Evolutionary conservation across 2,797 vertebrate species (phyloP), one percentile per base, ranked within the genome.

Genomic region (Pogonophryne albipinna): DNA sequence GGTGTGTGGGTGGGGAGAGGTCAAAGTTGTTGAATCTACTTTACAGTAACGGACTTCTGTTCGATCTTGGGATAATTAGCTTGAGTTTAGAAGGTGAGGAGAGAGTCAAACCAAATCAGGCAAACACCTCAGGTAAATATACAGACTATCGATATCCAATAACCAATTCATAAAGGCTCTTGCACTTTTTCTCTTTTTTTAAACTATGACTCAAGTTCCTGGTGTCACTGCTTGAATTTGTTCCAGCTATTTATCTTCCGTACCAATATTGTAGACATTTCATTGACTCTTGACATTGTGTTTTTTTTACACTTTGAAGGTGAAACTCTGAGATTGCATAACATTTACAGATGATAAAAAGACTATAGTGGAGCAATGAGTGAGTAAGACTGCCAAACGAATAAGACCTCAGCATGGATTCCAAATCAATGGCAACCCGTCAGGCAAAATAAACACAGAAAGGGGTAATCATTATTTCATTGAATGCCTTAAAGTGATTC

Each of bases 31-130:
- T 71, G 55, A 46, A 50, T 71, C 15, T 80, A 46, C 76, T 82
- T 79, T 84, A 79, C 74, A 56, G 71, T 66, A 72, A 78, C 66
- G 70, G 49, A 83, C 76, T 59, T 73, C 15, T 52, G 27, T 87
- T 91, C 42, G 67, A 88, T 87, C 59, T 42, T 55, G 60, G 59
- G 66, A 82, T 90, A 92, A 92, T 92, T 82, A 87, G 74, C 74
- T 52, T 55, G 56, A 82, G 79, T 88, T 80, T 82, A 74, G 79
- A 89, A 83, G 84, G 85, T 85, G 80, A 91, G 44, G 55, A 86
- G 66, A 58, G 78, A 86, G 83, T 89, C 84, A 78, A 79, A 86
- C 71, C 63, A 79, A 80, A 85, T 83, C 71, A 80, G 71, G 75
- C 79, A 83, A 80, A 87, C 66, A 64, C 83, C 62, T 77, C 75